These are phyloP conservation scores for Patagioenas fasciata DNA, from an alignment of 2,113 vertebrate species.

Conservation along the genomic window DNA sequence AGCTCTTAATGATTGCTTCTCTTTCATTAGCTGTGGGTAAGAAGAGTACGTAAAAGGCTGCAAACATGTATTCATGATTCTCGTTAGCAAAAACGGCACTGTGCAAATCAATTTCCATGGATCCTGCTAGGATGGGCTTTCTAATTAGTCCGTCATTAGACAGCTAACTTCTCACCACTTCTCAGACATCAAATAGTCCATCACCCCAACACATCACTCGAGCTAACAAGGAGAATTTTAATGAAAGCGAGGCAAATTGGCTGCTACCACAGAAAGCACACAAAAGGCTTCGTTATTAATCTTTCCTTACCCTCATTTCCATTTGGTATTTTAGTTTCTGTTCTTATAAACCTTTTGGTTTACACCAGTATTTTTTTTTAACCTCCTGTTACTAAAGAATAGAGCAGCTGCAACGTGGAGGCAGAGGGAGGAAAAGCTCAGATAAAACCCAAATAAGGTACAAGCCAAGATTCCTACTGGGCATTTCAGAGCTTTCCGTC, in stretches of 20 bases:
- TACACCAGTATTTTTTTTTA: conserved; percentile 17
- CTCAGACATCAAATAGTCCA: conserved; percentile 48
- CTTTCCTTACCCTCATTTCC: background rate
- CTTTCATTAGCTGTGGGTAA: conserved; percentile 38
- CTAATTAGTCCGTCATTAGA: conserved; percentile 67
- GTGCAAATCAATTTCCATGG: conserved; percentile 67
- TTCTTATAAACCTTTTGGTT: conserved; percentile 36
- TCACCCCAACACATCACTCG: background rate
- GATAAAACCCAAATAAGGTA: conserved; percentile 21
- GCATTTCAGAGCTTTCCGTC: conserved; percentile 51
- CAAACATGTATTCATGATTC: conserved; percentile 46
- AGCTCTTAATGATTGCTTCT: background rate
- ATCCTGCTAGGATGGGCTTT: conserved; percentile 64
- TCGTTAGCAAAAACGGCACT: conserved; percentile 67
- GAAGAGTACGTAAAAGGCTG: conserved; percentile 46
- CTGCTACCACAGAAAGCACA: conserved; percentile 35
- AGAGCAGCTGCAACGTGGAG: background rate
- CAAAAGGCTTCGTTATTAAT: conserved; percentile 52
- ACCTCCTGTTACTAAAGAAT: background rate
- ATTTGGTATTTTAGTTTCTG: conserved; percentile 4
- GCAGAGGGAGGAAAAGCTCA: fast-evolving
- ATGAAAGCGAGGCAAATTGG: conserved; percentile 57
- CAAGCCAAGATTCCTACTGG: conserved; percentile 45
- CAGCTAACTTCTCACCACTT: conserved; percentile 51
- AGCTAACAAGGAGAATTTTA: conserved; percentile 70